Evolutionary conservation across 2,113 vertebrate species (phyloP).

Genomic region (Hassar affinis): DNA sequence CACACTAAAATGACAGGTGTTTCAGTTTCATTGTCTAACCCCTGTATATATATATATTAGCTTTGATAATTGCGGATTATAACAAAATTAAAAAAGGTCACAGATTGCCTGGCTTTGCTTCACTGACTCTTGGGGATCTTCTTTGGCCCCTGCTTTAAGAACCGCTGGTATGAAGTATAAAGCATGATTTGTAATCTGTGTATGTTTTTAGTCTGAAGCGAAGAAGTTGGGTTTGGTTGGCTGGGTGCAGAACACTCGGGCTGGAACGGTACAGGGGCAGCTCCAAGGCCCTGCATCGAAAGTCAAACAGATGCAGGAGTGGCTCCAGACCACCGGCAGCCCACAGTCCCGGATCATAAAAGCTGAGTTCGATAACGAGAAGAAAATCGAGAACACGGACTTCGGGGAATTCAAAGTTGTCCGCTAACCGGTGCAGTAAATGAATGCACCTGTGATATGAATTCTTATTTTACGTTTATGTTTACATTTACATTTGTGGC

Average conservation of each 20-base stretch:
- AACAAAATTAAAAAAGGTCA: background rate
- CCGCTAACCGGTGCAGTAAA: slow-evolving; percentile 39
- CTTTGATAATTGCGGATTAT: background rate
- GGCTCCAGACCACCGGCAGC: slow-evolving; percentile 85
- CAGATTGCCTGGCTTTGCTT: background rate
- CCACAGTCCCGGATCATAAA: slow-evolving; percentile 83
- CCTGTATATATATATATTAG: background rate
- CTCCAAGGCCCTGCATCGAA: slow-evolving; percentile 77
- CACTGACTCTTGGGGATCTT: background rate
- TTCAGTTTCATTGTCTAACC: too few relatives aligned
- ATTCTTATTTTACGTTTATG: too few relatives aligned
- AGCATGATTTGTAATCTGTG: slow-evolving; percentile 1
- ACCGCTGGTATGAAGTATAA: background rate
- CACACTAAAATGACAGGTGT: too few relatives aligned
- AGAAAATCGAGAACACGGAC: slow-evolving; percentile 71
- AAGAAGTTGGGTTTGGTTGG: slow-evolving; percentile 87
- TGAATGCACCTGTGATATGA: slow-evolving; percentile 33
- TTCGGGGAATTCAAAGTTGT: slow-evolving; percentile 81
- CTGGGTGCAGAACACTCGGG: slow-evolving; percentile 87
- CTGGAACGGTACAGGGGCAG: slow-evolving; percentile 85
- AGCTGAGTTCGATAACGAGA: slow-evolving; percentile 85
- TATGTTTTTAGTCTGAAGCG: slow-evolving; percentile 76
- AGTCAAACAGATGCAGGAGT: slow-evolving; percentile 84
- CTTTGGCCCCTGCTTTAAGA: background rate
- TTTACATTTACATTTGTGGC: too few relatives aligned